These are phyloP conservation scores for Alentia gelatinosa DNA, from an alignment of 2,888 invertebrate species.

Conservation along the genomic window DNA sequence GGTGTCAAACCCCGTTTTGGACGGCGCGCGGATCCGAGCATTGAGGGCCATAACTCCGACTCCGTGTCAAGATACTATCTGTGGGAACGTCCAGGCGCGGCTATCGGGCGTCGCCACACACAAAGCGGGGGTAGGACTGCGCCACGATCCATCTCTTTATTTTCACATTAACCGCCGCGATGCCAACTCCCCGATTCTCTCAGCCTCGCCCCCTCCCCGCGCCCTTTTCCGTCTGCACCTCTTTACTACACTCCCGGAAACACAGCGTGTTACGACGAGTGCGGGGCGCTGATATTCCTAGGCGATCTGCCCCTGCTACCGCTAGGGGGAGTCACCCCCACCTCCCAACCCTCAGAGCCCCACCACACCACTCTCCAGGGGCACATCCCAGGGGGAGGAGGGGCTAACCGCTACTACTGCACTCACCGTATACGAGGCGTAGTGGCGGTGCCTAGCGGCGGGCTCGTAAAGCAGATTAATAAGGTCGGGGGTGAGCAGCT, in stretches of 20 bases:
- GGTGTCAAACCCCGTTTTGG: background rate
- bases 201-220: no score
- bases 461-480: slow-evolving; percentile 18
- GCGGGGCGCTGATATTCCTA: background rate
- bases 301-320: no score
- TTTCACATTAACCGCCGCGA: background rate
- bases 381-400: background rate
- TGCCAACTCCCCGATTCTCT: background rate
- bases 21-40: background rate
- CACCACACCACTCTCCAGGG: background rate
- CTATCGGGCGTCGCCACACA: slow-evolving; percentile 23
- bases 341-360: background rate
- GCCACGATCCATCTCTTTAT: background rate
- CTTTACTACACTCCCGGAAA: no score
- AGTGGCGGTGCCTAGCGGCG: background rate
- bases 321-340: no score
- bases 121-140: background rate
- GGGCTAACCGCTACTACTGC: background rate
- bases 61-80: slow-evolving; percentile 31
- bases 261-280: background rate
- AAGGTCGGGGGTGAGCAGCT: background rate
- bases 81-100: background rate
- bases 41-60: slow-evolving; percentile 15
- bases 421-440: background rate
- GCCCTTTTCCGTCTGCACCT: no score